Conservation (phyloP, 2,888 invertebrate species). For the Lepidonotus clava region DNA sequence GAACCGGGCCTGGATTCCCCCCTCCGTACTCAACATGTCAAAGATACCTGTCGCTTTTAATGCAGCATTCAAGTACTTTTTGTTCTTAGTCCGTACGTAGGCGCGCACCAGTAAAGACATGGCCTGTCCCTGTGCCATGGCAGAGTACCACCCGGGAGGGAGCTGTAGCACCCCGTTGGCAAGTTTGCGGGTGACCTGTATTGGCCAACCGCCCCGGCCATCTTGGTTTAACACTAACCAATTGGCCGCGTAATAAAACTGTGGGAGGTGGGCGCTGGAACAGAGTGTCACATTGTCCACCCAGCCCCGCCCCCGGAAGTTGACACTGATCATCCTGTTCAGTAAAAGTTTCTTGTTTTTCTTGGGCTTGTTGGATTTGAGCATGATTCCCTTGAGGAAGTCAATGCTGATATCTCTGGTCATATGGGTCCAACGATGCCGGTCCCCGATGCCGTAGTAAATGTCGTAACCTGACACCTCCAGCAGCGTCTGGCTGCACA, state of each 20-base stretch:
- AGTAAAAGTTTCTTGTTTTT: constrained; percentile 64
- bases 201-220: constrained; percentile 94
- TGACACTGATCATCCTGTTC: constrained; percentile 68
- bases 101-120: constrained; percentile 96
- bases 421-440: constrained; percentile 86
- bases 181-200: constrained; percentile 86
- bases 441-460: constrained; percentile 89
- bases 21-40: constrained; percentile 75
- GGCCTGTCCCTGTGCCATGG: constrained; percentile 98
- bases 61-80: constrained; percentile 90
- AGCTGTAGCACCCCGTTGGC: constrained; percentile 88
- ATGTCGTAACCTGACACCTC: constrained; percentile 88
- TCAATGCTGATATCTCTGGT: constrained; percentile 94
- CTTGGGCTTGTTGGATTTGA: constrained; percentile 70
- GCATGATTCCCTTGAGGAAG: constrained; percentile 90
- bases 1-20: constrained; percentile 83
- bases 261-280: constrained; percentile 91
- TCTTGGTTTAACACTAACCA: constrained; percentile 96
- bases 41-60: constrained; percentile 90
- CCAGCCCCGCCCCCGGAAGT: constrained; percentile 76
- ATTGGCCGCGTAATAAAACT: constrained; percentile 94
- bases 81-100: constrained; percentile 86
- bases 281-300: constrained; percentile 77
- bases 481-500: constrained; percentile 87
- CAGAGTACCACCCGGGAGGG: constrained; percentile 94